Evolutionary conservation across 2,888 invertebrate species (phyloP).

Genomic region (Eristalis intricaria): DNA sequence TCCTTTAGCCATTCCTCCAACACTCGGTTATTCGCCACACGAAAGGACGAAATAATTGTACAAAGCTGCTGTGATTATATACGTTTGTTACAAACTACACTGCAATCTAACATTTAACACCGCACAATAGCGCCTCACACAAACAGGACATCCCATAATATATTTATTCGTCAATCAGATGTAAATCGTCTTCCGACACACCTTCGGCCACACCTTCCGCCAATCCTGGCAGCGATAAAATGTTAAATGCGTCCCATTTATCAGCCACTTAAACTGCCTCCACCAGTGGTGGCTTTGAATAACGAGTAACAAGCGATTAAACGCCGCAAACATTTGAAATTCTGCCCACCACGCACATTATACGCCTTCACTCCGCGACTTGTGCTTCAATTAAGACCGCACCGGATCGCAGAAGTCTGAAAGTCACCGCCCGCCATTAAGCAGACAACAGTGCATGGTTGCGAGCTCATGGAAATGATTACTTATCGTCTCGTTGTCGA

Average conservation of each 20-base stretch:
- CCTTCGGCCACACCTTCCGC: not conserved
- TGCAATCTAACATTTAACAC: too few species aligned
- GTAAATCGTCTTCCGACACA: not conserved
- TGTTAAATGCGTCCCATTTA: not conserved
- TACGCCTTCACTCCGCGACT: not conserved
- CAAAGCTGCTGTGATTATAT: too few species aligned
- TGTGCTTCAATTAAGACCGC: not conserved
- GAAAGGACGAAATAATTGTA: too few species aligned
- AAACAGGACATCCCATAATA: not conserved
- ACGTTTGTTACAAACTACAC: too few species aligned
- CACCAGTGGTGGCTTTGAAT: not conserved
- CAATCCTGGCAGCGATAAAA: not conserved
- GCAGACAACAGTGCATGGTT: not conserved
- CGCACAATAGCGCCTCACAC: not conserved
- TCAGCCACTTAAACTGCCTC: not conserved
- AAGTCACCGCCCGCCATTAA: not conserved
- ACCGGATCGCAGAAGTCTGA: not conserved
- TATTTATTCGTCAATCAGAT: not conserved
- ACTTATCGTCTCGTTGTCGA: not conserved
- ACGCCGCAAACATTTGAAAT: not conserved
- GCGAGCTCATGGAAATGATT: not conserved
- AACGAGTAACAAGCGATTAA: not conserved
- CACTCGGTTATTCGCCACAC: too few species aligned
- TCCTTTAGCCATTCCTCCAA: too few species aligned
- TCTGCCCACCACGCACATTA: not conserved